Base-by-base conservation (phyloP, 2,888 invertebrate species). In the Polydrusus tereticollis region DNA sequence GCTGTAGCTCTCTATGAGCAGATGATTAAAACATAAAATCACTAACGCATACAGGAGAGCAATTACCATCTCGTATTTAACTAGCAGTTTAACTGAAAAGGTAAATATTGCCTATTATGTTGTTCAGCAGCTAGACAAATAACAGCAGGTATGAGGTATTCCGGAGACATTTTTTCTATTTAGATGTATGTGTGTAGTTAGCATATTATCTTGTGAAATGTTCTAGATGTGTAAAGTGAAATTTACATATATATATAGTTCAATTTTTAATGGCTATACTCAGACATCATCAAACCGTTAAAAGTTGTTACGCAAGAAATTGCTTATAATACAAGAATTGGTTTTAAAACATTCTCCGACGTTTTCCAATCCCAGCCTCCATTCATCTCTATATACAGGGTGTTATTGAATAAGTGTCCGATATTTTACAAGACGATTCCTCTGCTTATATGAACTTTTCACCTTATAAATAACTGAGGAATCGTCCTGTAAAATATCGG, bases 11-110 rank as follows among this genome's bases (percentile, higher is more conserved):
- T 55, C 52, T 55, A 29, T 29, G 4, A 10, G 8, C 29, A 55
- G 18, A 55, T 55, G 52, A 55, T 55, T 55, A 55, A 55, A 55
- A 29, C 29, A 14, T 55, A 55, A 55, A 55, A 55, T 55, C 29
- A 55, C 52, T 29, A 33, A 29, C 29, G 29, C 18, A 55, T 55
- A 55, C 52, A 55, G 8, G n/a, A 16, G 52, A n/a, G 52, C 29
- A 55, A 55, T 55, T 55, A 55, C 14, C 52, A 55, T 55, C 16
- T 55, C 29, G 29, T 29, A 55, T 55, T 55, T 55, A 55, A 55
- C 52, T 18, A 55, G 29, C 10, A 14, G 52, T 55, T 55, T 55
- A 55, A 55, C 52, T 55, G 29, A 26, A 55, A 29, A 55, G 18
- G 52, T 14, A 55, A 55, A 55, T 55, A 55, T 29, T 55, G 52